Evolutionary conservation across 2,888 invertebrate genomes (phyloP).

Genomic region (Helobdella robusta): DNA sequence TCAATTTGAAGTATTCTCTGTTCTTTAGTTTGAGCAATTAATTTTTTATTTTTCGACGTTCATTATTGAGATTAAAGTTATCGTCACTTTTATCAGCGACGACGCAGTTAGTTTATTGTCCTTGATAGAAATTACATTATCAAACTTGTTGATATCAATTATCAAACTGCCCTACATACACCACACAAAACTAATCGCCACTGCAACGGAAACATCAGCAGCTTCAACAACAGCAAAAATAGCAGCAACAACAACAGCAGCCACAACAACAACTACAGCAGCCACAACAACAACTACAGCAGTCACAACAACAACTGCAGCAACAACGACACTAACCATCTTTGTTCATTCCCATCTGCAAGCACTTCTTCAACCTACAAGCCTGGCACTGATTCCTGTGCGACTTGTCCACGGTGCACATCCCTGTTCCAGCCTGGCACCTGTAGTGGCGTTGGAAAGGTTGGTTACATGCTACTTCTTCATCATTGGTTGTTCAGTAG

Average conservation of each 20-base stretch:
- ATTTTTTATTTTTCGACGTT: too few relatives aligned
- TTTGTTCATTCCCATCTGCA: constrained; percentile 99
- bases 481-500: too few relatives aligned
- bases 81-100: too few relatives aligned
- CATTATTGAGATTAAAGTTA: too few relatives aligned
- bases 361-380: constrained; percentile 91
- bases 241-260: background rate
- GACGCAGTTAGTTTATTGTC: too few relatives aligned
- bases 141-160: too few relatives aligned
- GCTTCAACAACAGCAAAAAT: background rate
- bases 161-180: too few relatives aligned
- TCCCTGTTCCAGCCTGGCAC: constrained; percentile 96
- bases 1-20: too few relatives aligned
- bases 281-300: background rate
- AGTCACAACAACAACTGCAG: background rate
- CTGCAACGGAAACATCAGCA: background rate
- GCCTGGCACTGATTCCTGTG: constrained; percentile 98
- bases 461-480: too few relatives aligned
- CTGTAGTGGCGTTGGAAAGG: constrained; percentile 56
- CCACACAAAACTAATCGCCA: background rate
- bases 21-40: too few relatives aligned
- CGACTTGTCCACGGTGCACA: constrained; percentile 94
- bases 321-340: constrained; percentile 68
- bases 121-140: too few relatives aligned
- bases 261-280: background rate